Evolutionary conservation across 64 coral and sea anemone species (phyloP).

Genomic region (Porites australiensis): DNA sequence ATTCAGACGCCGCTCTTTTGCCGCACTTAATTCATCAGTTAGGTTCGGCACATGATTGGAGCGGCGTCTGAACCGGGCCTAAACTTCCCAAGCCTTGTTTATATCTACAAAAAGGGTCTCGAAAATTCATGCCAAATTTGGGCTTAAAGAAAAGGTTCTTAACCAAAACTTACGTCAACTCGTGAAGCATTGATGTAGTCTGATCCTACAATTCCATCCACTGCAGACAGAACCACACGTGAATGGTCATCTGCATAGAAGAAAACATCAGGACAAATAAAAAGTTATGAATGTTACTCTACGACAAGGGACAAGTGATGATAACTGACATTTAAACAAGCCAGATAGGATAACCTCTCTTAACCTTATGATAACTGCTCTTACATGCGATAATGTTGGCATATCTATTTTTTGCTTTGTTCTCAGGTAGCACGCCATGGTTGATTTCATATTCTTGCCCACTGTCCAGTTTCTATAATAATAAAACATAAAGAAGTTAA

Average conservation of each 20-base stretch:
- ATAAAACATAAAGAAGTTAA: background rate
- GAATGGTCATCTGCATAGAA: slow-evolving; percentile 88
- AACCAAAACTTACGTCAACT: slow-evolving; percentile 82
- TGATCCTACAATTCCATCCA: slow-evolving; percentile 64
- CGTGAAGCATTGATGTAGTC: slow-evolving; percentile 92
- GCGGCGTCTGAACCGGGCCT: too few relatives aligned
- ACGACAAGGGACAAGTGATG: background rate
- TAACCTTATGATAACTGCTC: background rate
- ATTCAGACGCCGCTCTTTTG: too few relatives aligned
- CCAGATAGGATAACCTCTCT: too few relatives aligned
- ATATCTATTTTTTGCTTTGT: slow-evolving; percentile 97
- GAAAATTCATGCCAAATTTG: too few relatives aligned
- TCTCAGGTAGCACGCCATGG: slow-evolving; percentile 65
- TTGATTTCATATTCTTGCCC: slow-evolving; percentile 78
- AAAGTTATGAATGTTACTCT: background rate
- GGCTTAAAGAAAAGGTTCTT: too few relatives aligned
- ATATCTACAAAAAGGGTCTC: too few relatives aligned
- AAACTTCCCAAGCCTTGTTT: too few relatives aligned
- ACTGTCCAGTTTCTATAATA: slow-evolving; percentile 89
- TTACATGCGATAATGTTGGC: slow-evolving; percentile 97
- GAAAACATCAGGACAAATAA: slow-evolving; percentile 6
- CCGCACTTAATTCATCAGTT: too few relatives aligned
- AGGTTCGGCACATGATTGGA: too few relatives aligned
- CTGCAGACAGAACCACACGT: slow-evolving; percentile 68
- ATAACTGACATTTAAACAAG: too few relatives aligned